phyloP scores from a whole-genome alignment of 2,888 invertebrate genomes.

The Salticus scenicus region DNA sequence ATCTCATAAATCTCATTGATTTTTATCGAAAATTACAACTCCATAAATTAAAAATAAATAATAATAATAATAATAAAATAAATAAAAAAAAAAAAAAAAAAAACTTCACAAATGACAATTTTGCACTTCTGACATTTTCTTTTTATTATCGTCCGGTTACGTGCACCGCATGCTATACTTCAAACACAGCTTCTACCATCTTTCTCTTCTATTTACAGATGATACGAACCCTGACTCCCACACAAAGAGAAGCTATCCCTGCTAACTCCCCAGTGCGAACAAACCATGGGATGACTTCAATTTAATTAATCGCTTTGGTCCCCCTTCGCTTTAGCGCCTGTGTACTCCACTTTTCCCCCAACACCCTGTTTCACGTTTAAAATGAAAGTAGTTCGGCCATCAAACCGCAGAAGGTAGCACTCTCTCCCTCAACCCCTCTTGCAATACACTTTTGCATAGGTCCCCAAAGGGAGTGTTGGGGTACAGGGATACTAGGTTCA shows the following conservation, averaged over 20 bases:
- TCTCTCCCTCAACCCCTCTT: too few relatives aligned
- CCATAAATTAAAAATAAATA: too few relatives aligned
- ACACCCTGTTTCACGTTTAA: constrained; percentile 20
- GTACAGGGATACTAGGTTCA: constrained; percentile 15
- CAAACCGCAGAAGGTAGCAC: constrained; percentile 66
- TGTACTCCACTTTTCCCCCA: not conserved
- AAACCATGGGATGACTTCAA: constrained; percentile 58
- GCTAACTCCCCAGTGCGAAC: constrained; percentile 13
- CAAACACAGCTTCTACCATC: not conserved
- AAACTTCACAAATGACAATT: too few relatives aligned
- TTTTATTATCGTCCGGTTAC: not conserved
- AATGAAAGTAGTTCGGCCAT: constrained; percentile 61
- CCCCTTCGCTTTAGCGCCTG: constrained; percentile 32
- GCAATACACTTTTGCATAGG: not conserved
- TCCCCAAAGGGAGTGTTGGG: not conserved
- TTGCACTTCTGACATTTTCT: too few relatives aligned
- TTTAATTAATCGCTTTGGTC: constrained; percentile 66
- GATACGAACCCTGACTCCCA: not conserved
- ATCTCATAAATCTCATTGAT: too few relatives aligned
- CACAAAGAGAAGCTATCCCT: not conserved
- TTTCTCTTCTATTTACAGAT: not conserved
- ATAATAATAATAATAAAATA: too few relatives aligned
- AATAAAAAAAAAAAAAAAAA: too few relatives aligned
- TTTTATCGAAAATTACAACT: too few relatives aligned
- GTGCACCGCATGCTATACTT: not conserved